Percentiles rank a stretch among this genome's conserved stretches.
phyloP scores from a whole-genome alignment of 2,797 vertebrate genomes.

The Gadopsis marmoratus region DNA sequence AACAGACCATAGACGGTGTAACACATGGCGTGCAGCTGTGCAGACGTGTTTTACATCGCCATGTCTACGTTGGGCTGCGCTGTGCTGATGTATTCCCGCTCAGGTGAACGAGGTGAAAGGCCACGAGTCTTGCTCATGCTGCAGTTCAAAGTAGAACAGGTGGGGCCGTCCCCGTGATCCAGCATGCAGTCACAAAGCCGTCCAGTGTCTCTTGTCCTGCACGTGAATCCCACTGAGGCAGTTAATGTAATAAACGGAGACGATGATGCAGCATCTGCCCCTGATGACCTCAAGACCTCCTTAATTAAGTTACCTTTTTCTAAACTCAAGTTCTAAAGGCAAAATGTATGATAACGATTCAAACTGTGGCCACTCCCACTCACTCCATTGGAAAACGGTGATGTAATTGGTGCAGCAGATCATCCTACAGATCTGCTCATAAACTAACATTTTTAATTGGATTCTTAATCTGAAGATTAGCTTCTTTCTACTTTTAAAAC shows the following conservation, averaged over 20 bases:
- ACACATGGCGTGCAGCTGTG: slow-evolving; percentile 82
- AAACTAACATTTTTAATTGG: neutral
- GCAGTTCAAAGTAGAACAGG: slow-evolving; percentile 72
- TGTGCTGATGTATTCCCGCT: slow-evolving; percentile 47
- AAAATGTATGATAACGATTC: neutral
- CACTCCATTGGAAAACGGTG: neutral
- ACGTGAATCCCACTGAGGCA: slow-evolving; percentile 30
- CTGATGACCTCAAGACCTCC: neutral
- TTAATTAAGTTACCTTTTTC: neutral
- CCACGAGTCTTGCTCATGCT: slow-evolving; percentile 43
- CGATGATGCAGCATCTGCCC: slow-evolving; percentile 18
- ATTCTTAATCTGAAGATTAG: neutral
- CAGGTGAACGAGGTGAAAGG: slow-evolving; percentile 63
- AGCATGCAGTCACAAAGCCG: slow-evolving; percentile 51
- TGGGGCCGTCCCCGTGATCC: slow-evolving; percentile 58
- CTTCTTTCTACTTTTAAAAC: neutral
- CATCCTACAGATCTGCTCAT: neutral
- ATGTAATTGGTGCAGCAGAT: neutral
- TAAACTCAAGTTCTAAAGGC: neutral
- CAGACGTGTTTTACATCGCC: slow-evolving; percentile 53
- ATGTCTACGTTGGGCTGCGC: slow-evolving; percentile 24
- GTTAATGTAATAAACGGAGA: slow-evolving; percentile 58
- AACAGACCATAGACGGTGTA: slow-evolving; percentile 51
- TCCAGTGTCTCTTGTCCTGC: slow-evolving; percentile 43
- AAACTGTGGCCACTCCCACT: neutral